Evolutionary conservation across 1,140 invertebrate species (phyloP).

Genomic region (Palaemon carinicauda): DNA sequence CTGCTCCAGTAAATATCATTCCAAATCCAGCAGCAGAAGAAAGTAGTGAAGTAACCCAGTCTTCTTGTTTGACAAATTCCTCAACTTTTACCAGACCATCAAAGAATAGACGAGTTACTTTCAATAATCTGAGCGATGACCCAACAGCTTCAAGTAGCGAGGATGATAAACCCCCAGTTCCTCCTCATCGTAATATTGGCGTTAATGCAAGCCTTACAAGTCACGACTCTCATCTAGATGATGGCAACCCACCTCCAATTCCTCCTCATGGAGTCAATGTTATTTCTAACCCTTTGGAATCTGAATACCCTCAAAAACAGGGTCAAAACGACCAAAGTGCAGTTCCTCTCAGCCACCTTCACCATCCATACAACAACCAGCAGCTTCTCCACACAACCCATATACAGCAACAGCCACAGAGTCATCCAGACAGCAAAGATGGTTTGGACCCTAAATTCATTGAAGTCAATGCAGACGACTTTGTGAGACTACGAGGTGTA

Average conservation of each 20-base stretch:
- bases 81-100: slow-evolving; percentile 58
- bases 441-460: slow-evolving; percentile 63
- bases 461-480: slow-evolving; percentile 62
- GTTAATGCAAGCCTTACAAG: slow-evolving; percentile 63
- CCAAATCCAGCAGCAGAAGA: slow-evolving; percentile 69
- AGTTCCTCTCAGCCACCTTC: slow-evolving; percentile 32
- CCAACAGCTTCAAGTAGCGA: slow-evolving; percentile 62
- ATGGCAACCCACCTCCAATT: slow-evolving; percentile 59
- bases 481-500: slow-evolving; percentile 58
- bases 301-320: slow-evolving; percentile 13
- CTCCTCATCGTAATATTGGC: slow-evolving; percentile 80
- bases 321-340: not conserved
- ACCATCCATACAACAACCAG: slow-evolving; percentile 17
- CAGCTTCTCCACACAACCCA: slow-evolving; percentile 2
- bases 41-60: not conserved
- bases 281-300: slow-evolving; percentile 65
- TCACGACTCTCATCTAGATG: not conserved
- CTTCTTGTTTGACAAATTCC: slow-evolving; percentile 48
- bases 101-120: slow-evolving; percentile 47
- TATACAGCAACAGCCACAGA: not conserved
- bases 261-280: slow-evolving; percentile 65
- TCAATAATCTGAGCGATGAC: slow-evolving; percentile 54
- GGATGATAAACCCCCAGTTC: slow-evolving; percentile 84
- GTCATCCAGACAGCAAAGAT: slow-evolving; percentile 62
- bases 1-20: slow-evolving; percentile 64